Evolutionary conservation across 2,888 invertebrate species (phyloP).

Genomic region (Alitta virens): DNA sequence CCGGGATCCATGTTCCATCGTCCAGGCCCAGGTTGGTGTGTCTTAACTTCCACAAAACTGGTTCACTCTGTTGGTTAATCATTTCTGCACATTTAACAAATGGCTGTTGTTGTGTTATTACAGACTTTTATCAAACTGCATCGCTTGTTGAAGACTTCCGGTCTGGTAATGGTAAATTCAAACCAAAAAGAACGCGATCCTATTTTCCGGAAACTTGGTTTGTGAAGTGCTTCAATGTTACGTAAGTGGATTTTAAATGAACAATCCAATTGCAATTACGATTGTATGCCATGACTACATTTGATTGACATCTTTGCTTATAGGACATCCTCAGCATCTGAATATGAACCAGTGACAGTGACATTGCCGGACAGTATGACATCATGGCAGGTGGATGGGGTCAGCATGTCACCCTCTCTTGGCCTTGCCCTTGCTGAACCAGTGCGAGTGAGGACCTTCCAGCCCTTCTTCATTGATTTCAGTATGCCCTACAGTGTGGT

Average conservation of each 20-base stretch:
- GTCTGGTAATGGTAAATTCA: not conserved
- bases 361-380: conserved; percentile 65
- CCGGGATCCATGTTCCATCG: conserved; percentile 12
- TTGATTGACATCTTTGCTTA: too few species aligned
- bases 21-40: conserved; percentile 14
- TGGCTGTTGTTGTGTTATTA: not conserved
- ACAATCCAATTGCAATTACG: not conserved
- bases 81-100: too few species aligned
- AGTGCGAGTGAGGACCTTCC: conserved; percentile 63
- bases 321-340: not conserved
- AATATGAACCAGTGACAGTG: conserved; percentile 11
- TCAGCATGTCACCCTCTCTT: conserved; percentile 61
- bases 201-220: conserved; percentile 73
- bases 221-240: conserved; percentile 64
- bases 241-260: conserved; percentile 56
- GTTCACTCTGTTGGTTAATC: too few species aligned
- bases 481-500: conserved; percentile 68
- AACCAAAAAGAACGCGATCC: conserved; percentile 25
- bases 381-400: conserved; percentile 64
- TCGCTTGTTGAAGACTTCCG: conserved; percentile 7
- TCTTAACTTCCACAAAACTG: not conserved
- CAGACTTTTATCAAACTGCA: conserved; percentile 14
- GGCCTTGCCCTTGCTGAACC: conserved; percentile 61
- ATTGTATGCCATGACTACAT: not conserved
- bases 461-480: conserved; percentile 74